A percentile compares a stretch with the other conserved stretches of the same genome.
Evolutionary conservation across 2,113 vertebrate species (phyloP).

Genomic region (Macquaria ambigua): DNA sequence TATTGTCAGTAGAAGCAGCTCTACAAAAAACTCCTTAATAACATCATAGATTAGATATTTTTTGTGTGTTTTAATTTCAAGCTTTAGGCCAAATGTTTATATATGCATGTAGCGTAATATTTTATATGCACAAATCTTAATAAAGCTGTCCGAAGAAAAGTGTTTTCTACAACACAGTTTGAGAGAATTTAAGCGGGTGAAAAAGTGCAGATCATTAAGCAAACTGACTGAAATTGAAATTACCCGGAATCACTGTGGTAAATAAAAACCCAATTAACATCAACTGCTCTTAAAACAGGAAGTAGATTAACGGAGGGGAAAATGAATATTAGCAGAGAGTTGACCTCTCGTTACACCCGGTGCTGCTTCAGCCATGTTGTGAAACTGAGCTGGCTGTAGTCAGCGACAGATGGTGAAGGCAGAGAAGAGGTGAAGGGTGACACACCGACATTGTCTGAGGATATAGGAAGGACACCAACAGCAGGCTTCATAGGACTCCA

Average conservation of each 20-base stretch:
- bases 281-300: constrained; percentile 33
- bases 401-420: constrained; percentile 57
- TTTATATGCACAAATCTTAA: neutral
- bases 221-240: constrained; percentile 24
- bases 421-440: constrained; percentile 31
- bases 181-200: neutral
- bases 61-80: neutral
- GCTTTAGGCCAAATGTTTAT: neutral
- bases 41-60: neutral
- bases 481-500: constrained; percentile 60
- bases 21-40: neutral
- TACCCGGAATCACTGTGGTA: neutral
- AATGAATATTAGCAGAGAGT: constrained; percentile 33
- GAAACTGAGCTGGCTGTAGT: constrained; percentile 6
- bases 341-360: constrained; percentile 18
- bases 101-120: neutral
- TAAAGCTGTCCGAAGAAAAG: neutral
- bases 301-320: constrained; percentile 44
- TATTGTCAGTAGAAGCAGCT: constrained; percentile 2
- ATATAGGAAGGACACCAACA: constrained; percentile 51
- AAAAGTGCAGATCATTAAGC: constrained; percentile 6
- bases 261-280: constrained; percentile 34
- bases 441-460: constrained; percentile 46
- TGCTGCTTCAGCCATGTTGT: constrained; percentile 8
- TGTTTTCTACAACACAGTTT: neutral